Conservation (phyloP, 2,113 vertebrate genomes). For the Potamarius usumacintae region DNA sequence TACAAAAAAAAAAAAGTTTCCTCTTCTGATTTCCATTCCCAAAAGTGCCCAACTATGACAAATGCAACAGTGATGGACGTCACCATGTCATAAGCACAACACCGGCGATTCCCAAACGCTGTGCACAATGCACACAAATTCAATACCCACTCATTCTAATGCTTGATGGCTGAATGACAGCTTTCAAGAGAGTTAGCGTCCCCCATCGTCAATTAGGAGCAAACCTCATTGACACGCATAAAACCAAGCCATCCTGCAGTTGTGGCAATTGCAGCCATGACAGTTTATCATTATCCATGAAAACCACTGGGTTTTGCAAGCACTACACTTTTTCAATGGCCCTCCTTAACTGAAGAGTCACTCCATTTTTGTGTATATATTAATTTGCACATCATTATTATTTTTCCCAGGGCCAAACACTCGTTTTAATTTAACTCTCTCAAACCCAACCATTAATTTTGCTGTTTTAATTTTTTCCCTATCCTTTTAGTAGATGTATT, state of each 20-base stretch:
- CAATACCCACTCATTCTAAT: constrained; percentile 70
- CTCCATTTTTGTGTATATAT: constrained; percentile 67
- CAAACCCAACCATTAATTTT: background rate
- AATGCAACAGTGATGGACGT: constrained; percentile 44
- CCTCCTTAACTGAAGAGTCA: constrained; percentile 74
- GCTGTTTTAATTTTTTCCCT: background rate
- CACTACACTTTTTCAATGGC: constrained; percentile 70
- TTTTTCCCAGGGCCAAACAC: constrained; percentile 68
- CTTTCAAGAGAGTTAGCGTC: constrained; percentile 70
- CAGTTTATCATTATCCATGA: constrained; percentile 84
- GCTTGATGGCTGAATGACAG: constrained; percentile 70
- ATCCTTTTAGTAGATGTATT: background rate
- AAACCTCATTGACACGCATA: constrained; percentile 74
- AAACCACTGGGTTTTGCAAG: constrained; percentile 78
- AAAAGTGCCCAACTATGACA: constrained; percentile 43
- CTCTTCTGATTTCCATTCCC: constrained; percentile 52
- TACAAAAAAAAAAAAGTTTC: constrained; percentile 33
- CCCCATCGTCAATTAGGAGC: constrained; percentile 76
- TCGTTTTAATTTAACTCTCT: background rate
- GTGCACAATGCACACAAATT: constrained; percentile 64
- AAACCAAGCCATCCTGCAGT: constrained; percentile 70
- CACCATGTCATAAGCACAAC: constrained; percentile 47
- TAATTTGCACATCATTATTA: constrained; percentile 68
- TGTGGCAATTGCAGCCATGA: constrained; percentile 79
- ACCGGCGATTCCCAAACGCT: constrained; percentile 38